Percentiles rank a stretch among this genome's conserved stretches.
phyloP scores from a whole-genome alignment of 2,797 vertebrate species.

The Geotrypetes seraphini region DNA sequence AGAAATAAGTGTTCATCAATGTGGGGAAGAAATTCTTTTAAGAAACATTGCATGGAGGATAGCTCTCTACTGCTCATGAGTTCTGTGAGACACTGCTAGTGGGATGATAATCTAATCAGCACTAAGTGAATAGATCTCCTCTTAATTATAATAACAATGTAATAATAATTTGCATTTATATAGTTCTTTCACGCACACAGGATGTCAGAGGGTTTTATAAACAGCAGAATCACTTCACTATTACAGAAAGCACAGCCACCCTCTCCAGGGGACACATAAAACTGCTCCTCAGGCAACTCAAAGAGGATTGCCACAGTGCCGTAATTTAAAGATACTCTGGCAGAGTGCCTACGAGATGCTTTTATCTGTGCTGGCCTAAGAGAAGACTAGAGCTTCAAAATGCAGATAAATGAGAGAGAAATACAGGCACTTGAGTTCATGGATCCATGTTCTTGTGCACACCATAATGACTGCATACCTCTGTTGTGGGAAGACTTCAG shows the following conservation, averaged over 20 bases:
- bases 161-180: conserved; percentile 18
- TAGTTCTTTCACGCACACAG: conserved; percentile 6
- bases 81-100: conserved; percentile 7
- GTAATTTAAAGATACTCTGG: too few relatives aligned
- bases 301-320: too few relatives aligned
- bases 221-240: conserved; percentile 3
- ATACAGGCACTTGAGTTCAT: too few relatives aligned
- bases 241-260: not conserved
- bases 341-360: too few relatives aligned
- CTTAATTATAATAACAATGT: conserved; percentile 20
- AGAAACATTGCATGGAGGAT: not conserved
- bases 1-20: too few relatives aligned
- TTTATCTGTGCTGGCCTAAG: too few relatives aligned
- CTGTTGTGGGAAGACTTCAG: too few relatives aligned
- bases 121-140: conserved; percentile 15
- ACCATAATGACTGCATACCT: too few relatives aligned
- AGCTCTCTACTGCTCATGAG: conserved; percentile 1
- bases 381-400: too few relatives aligned
- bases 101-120: conserved; percentile 20
- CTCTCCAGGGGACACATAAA: not conserved
- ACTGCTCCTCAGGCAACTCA: not conserved
- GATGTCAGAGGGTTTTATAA: not conserved
- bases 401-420: too few relatives aligned
- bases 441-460: too few relatives aligned
- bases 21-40: not conserved